Evolutionary conservation across 1,140 invertebrate species (phyloP), one percentile per base, ranked within the genome.

Genomic region (Musca domestica): DNA sequence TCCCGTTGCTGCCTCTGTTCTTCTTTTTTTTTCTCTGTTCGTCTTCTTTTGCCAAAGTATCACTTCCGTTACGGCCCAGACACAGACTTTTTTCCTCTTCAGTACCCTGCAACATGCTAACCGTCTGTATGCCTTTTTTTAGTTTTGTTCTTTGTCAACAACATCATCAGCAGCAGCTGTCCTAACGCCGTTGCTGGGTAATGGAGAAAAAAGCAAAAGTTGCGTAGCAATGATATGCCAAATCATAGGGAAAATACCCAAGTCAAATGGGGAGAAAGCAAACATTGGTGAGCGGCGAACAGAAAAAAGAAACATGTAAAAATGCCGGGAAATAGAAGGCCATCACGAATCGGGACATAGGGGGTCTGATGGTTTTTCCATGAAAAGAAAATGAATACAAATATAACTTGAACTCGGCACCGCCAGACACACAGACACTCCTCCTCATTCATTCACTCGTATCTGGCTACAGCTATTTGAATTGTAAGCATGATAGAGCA

Each of bases 1-100:
- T 51, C 5, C n/a, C 20, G n/a, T 19, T 19, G 4, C 34, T 51
- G 3, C 17, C 15, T 46, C 15, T 51, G 17, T 19, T 19, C 2
- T 51, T 61, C 41, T n/a, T 58, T 61, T 34, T 56, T 56, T 54
- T 54, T 23, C 25, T 54, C 7, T 10, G 20, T 54, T 54, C 19
- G 7, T 56, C 12, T 19, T 23, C 27, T 58, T 25, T 19, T 61
- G 25, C 30, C 25, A 61, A 61, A 61, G 63, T 64, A 64, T 47
- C 63, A 64, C 63, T 64, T 64, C 63, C 63, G 63, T 49, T 64
- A 41, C 63, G 47, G 34, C 15, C 22, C 63, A 64, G 63, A 64
- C 63, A 64, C 34, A 25, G 47, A 64, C 63, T 64, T 64, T 64
- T 64, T 64, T 64, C 30, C 27, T 41, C 22, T 48, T 9, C 20